Evolutionary conservation across 2,797 vertebrate species (phyloP), one percentile per base, ranked within the genome.

Genomic region (Cuculus canorus): DNA sequence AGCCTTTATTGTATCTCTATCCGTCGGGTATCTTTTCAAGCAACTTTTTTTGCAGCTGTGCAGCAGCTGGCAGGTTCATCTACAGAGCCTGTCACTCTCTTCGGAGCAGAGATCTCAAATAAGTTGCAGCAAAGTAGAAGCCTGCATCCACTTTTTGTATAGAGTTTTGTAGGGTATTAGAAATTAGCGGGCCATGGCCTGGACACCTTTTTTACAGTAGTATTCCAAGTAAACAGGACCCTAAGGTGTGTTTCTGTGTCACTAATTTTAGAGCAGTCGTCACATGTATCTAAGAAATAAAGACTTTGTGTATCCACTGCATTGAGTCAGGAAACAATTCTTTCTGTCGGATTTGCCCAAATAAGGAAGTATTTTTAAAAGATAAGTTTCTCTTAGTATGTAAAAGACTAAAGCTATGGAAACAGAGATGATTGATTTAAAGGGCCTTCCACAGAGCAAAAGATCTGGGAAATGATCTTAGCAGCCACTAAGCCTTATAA

Each of bases 281-380:
- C 18, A 37, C 45, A 10, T 61, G 79, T 5, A 11, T 77, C 41
- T 73, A 60, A 90, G 73, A 69, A 61, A 75, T 93, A 91, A 81
- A 5, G 14, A 27, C 61, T 79, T 86, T 71, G 35, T 76, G 30
- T 47, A 30, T 93, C 80, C 50, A 35, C 47, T 71, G 56, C 41
- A 5, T 27, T 41, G 60, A 90, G 19, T 69, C 68, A 64, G 89
- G 72, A 96, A 95, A 75, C 56, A 71, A 13, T 50, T 85, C 27
- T 43, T 88, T 84, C 69, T 83, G 52, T 77, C 90, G 45, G 43
- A 70, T 85, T 96, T 93, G 47, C 73, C 78, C 68, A 90, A 91
- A 35, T 92, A 72, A 85, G 77, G 94, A 94, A 21, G 4, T 86
- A 24, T 79, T 93, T 92, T 68, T 83, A n/a, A 84, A 64, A 45